Conservation (phyloP, 2,888 invertebrate species). For the Biston betularia region DNA sequence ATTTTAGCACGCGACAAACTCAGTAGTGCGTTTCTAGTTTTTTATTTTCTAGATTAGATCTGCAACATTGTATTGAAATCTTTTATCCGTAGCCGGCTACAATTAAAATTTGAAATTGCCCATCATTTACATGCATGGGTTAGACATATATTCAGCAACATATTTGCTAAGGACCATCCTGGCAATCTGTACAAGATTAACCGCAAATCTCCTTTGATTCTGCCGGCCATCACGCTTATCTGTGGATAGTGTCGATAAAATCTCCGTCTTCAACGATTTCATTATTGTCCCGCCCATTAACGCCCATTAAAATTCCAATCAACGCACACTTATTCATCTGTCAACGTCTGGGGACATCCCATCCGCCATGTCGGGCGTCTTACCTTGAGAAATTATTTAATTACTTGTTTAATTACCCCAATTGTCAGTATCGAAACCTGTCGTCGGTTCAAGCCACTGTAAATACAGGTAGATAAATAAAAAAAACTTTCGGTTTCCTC, state of each 20-base stretch:
- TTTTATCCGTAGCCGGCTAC: conserved; percentile 7
- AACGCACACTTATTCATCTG: conserved; percentile 84
- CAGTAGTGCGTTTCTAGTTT: not conserved
- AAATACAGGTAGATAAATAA: conserved; percentile 15
- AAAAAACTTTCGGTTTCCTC: conserved; percentile 49
- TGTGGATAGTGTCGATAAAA: conserved; percentile 76
- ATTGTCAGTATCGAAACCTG: conserved; percentile 31
- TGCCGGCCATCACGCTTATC: conserved; percentile 80
- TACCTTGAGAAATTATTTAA: conserved; percentile 66
- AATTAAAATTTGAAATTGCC: conserved; percentile 35
- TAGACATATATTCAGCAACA: conserved; percentile 27
- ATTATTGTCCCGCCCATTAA: conserved; percentile 84
- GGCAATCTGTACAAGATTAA: conserved; percentile 62
- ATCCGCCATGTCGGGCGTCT: conserved; percentile 62
- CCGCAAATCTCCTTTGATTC: conserved; percentile 83
- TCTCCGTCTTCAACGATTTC: conserved; percentile 74
- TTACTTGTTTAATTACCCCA: conserved; percentile 71
- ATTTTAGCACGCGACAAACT: conserved; percentile 11
- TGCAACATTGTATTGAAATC: conserved; percentile 26
- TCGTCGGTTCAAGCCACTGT: conserved; percentile 27
- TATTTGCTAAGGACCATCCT: conserved; percentile 58
- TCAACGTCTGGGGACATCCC: conserved; percentile 60
- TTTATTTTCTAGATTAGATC: conserved; percentile 9
- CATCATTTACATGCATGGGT: conserved; percentile 23
- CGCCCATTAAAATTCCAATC: conserved; percentile 84